Conservation (phyloP, 2,113 vertebrate species). For the Fregata magnificens region DNA sequence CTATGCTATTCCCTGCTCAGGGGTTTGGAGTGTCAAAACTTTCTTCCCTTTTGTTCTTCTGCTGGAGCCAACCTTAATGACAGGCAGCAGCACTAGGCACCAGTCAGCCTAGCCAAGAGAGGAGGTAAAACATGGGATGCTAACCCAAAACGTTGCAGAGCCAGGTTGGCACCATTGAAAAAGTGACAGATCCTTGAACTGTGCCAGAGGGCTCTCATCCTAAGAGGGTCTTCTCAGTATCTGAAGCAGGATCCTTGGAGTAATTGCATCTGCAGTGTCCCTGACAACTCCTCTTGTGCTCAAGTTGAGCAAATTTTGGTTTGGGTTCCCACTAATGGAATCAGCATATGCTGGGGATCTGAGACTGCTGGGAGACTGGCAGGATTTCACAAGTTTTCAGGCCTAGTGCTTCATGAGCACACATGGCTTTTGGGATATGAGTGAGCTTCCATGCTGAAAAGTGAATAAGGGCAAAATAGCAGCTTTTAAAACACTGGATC, state of each 20-base stretch:
- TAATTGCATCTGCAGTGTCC: background rate
- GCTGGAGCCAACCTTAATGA: background rate
- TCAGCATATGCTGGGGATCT: background rate
- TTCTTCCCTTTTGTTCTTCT: background rate
- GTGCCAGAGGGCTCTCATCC: background rate
- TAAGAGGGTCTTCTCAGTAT: background rate
- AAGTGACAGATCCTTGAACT: background rate
- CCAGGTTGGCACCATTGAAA: background rate
- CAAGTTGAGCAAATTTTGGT: background rate
- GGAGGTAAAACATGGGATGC: background rate
- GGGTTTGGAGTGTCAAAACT: background rate
- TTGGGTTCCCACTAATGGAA: background rate
- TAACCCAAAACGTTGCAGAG: background rate
- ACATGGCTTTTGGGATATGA: background rate
- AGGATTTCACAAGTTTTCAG: background rate
- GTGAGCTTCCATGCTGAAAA: background rate
- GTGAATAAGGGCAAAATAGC: background rate
- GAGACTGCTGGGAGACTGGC: background rate
- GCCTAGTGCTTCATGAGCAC: background rate
- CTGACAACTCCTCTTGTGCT: background rate
- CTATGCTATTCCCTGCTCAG: background rate
- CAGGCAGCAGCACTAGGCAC: background rate
- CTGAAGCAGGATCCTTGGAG: background rate
- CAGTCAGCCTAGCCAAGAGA: background rate
- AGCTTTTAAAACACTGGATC: background rate